Conservation (phyloP, 2,113 vertebrate genomes). For the Odobenus rosmarus region DNA sequence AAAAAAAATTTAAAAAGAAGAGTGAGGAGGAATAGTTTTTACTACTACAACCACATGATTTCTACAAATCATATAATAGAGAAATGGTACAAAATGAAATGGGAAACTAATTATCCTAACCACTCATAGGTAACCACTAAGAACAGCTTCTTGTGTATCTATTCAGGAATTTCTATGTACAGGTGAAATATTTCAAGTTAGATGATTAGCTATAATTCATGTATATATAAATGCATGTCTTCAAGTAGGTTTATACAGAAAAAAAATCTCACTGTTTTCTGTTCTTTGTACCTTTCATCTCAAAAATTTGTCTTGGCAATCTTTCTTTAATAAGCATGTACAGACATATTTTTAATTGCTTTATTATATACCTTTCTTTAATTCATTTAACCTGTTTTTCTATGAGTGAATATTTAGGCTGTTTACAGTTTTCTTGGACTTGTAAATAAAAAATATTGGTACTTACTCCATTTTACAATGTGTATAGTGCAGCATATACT, state of each 20-base stretch:
- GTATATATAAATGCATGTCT: not conserved
- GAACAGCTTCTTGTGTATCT: not conserved
- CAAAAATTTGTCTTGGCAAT: not conserved
- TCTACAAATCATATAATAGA: not conserved
- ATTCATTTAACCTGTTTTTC: not conserved
- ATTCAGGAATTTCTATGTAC: not conserved
- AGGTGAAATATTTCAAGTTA: not conserved
- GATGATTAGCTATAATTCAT: not conserved
- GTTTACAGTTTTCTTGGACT: not conserved
- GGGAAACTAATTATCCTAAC: not conserved
- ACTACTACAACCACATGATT: not conserved
- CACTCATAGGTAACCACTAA: not conserved
- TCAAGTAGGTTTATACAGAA: not conserved
- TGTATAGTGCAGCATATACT: not conserved
- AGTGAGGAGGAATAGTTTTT: accelerated
- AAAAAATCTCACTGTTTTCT: not conserved
- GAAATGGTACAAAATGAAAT: not conserved
- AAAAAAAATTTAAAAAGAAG: not conserved
- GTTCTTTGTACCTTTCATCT: not conserved
- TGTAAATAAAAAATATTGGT: not conserved
- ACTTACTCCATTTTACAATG: not conserved
- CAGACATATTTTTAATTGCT: not conserved
- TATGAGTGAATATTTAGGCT: not conserved
- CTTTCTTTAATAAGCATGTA: not conserved
- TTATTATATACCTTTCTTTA: not conserved